Evolutionary conservation across 2,797 vertebrate genomes (phyloP), one percentile per base, ranked within the genome.

Genomic region (Pygocentrus nattereri): DNA sequence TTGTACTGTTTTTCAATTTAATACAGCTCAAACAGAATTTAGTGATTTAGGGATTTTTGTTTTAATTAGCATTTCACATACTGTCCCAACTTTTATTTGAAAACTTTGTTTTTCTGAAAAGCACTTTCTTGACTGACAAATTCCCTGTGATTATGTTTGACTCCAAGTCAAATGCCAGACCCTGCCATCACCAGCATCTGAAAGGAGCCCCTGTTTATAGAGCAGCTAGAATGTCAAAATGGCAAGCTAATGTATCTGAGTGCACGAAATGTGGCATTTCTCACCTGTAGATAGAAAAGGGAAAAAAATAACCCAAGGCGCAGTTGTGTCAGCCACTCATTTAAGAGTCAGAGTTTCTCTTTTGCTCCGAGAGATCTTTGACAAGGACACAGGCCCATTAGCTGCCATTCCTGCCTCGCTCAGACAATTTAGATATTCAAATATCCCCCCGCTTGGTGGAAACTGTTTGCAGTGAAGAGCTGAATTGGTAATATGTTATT

Each of bases 381-480:
- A 93, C 93, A 94, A 95, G 94, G 94, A 85, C 92, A 91, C 82
- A 1, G 50, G 70, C 88, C 87, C 87, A 94, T 94, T 94, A 94
- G 90, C 81, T 81, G 82, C 87, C 82, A 86, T 92, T 92, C 92
- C 89, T 83, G 82, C 86, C 78, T 86, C 83, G 90, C 86, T 88
- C 44, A 87, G 88, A 92, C 92, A 94, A 94, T 94, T 93, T 93
- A 92, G 89, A 90, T 90, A 93, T 94, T 95, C 92, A 94, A 94
- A 95, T 94, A 89, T 85, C 83, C 75, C 41, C 84, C 85, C 78
- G 87, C 85, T 87, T 83, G 88, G 91, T 85, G 85, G 89, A 93
- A 95, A 92, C 91, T 90, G 89, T 90, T 90, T 90, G 90, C 93
- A 93, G 92, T 91, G 91, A 93, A 90, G 91, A 90, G 88, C 88